Evolutionary conservation across 2,113 vertebrate genomes (phyloP), one percentile per base, ranked within the genome.

Genomic region (Orthonyx spaldingii): DNA sequence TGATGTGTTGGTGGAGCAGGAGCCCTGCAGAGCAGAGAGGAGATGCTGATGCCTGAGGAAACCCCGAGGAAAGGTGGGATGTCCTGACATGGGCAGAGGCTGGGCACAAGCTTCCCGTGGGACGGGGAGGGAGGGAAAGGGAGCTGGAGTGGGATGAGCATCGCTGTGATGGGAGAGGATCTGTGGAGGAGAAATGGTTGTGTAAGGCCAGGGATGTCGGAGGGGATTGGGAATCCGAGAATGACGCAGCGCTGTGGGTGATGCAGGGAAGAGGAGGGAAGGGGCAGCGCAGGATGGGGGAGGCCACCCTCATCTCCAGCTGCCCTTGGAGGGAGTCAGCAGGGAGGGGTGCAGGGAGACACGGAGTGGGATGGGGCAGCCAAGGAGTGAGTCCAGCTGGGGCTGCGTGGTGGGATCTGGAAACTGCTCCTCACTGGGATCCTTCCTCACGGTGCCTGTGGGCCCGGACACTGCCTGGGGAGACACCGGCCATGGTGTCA

Each of bases 231-330:
- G 44, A 20, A 37, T 3, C 32, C 0, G 8, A 72, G 93, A 50
- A n/a, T 2, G 74, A 17, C 1, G 2, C 0, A 6, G n/a, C 4
- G 3, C 1, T 20, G 42, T 1, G 41, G 60, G 50, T 15, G 64
- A 32, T 9, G 57, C 4, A 15, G 35, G n/a, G 49, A 42, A 22
- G 60, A 8, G 69, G n/a, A 86, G 10, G 7, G 55, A 21, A 66
- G 21, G 57, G 74, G n/a, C 52, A 39, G 15, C 0, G 21, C 2
- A 3, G 74, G 49, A 5, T 15, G 35, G 55, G 28, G 16, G 42
- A 37, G 44, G 59, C 16, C 78, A 46, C 39, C 49, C 44, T 12
- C 6, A 0, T 3, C 49, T 41, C 74, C 78, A 35, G 72, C 32
- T 46, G 74, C 53, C 63, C 53, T 21, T 1, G 44, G 74, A 46